A percentile compares a stretch with the other conserved stretches of the same genome.
Evolutionary conservation across 2,888 invertebrate genomes (phyloP).

Genomic region (Nymphalis c-album): DNA sequence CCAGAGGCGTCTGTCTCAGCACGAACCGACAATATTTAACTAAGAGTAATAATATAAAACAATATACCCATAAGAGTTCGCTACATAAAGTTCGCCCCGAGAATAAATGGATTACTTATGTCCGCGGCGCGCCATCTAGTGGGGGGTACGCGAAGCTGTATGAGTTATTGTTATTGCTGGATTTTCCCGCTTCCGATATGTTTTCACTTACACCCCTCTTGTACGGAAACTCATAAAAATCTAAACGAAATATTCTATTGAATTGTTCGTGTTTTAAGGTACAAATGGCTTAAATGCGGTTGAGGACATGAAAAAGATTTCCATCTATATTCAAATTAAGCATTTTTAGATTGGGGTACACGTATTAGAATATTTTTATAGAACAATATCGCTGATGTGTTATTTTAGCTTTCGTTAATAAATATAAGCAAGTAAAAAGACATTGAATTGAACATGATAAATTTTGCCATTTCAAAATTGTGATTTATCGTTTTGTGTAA

Average conservation of each 20-base stretch:
- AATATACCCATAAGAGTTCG: constrained; percentile 74
- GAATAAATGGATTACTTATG: constrained; percentile 82
- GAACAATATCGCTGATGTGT: too few relatives aligned
- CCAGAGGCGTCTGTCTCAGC: constrained; percentile 49
- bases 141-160: constrained; percentile 70
- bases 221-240: constrained; percentile 73
- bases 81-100: constrained; percentile 79
- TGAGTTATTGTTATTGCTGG: constrained; percentile 80
- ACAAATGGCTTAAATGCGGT: constrained; percentile 19
- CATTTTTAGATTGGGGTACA: too few relatives aligned
- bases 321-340: background rate
- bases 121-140: constrained; percentile 76
- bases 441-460: too few relatives aligned
- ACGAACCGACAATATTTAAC: constrained; percentile 65
- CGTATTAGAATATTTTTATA: too few relatives aligned
- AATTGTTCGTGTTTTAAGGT: constrained; percentile 33
- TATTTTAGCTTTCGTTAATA: too few relatives aligned
- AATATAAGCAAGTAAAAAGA: too few relatives aligned
- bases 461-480: too few relatives aligned
- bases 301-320: constrained; percentile 2
- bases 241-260: constrained; percentile 62
- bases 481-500: too few relatives aligned
- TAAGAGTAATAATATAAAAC: constrained; percentile 77
- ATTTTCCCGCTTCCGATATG: constrained; percentile 76
- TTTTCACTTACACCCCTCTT: constrained; percentile 78